Percentiles rank a stretch among this genome's conserved stretches.
Evolutionary conservation across 2,888 invertebrate species (phyloP).

Genomic region (Drosophila anceps): DNA sequence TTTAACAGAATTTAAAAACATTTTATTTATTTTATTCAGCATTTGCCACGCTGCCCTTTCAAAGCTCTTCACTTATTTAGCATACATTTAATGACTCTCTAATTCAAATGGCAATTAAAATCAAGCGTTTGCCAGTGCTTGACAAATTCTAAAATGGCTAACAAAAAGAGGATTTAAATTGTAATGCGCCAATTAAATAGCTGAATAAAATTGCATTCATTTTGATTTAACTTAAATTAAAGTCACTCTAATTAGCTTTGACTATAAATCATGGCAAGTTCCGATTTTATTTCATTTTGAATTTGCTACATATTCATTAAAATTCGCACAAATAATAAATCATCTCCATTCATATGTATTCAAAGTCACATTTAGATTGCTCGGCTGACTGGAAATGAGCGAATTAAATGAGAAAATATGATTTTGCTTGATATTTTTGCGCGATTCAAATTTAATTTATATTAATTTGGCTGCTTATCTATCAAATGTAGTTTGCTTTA

Average conservation of each 20-base stretch:
- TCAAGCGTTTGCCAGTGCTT: not conserved
- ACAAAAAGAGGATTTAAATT: not conserved
- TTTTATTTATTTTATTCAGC: not conserved
- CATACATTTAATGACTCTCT: slow-evolving; percentile 1
- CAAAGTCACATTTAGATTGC: not conserved
- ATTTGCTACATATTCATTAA: not conserved
- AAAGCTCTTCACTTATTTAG: not conserved
- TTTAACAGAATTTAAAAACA: not conserved
- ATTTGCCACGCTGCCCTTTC: not conserved
- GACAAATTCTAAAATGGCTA: not conserved
- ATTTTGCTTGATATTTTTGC: not conserved
- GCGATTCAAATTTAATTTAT: not conserved
- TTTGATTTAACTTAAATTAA: not conserved
- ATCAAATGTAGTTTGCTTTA: not conserved
- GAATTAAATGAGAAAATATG: slow-evolving; percentile 1
- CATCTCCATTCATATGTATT: not conserved
- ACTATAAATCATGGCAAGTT: not conserved
- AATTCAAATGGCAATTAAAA: not conserved
- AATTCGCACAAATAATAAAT: slow-evolving; percentile 3
- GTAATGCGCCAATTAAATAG: not conserved
- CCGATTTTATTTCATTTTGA: not conserved
- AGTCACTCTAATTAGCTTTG: not conserved
- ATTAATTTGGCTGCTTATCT: not conserved
- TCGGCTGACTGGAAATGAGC: not conserved
- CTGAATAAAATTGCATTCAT: not conserved